Evolutionary conservation across 2,888 invertebrate genomes (phyloP), one percentile per base, ranked within the genome.

Genomic region (Julus scanicus): DNA sequence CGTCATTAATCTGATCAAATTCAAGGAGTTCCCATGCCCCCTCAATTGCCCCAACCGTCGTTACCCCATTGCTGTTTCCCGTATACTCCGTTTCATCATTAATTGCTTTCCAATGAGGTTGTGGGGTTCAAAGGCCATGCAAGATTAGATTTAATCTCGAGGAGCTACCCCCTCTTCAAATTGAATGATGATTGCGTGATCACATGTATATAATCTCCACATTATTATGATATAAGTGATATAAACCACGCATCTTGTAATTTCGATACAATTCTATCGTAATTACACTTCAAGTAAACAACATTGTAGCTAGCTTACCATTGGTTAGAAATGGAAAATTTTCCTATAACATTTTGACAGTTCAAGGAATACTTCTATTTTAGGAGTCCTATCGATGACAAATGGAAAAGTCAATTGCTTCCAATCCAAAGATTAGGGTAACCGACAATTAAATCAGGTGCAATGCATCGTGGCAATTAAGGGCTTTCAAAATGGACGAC

Each of bases 21-120:
- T 80, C 80, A 80, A 80, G 80, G 80, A 80, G 80, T 80, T 80
- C 80, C 80, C 80, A 80, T 80, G 80, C 80, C 80, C 80, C 80
- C 20, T 71, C 71, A n/a, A 20, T 20, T 20, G 29, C 71, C 71
- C 29, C 29, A 29, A 29, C 29, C 29, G 29, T 29, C 29, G 29
- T 29, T 29, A 29, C 29, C 29, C 71, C 71, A 9, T 29, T 20
- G 20, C 29, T 29, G 9, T 6, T 44, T 17, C n/a, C 63, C 4
- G n/a, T 63, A 8, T 5, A 29, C 63, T 4, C 63, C n/a, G n/a
- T 63, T 63, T 6, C 6, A 63, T 63, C n/a, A 20, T 29, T 29
- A 71, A 80, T 80, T 37, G 80, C 11, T 11, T 37, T 20, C 37
- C 80, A 80, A 80, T 80, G 80, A 80, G 80, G 80, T 20, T 80